Base-by-base conservation (phyloP, 2,113 vertebrate species). In the Heliornis fulica region DNA sequence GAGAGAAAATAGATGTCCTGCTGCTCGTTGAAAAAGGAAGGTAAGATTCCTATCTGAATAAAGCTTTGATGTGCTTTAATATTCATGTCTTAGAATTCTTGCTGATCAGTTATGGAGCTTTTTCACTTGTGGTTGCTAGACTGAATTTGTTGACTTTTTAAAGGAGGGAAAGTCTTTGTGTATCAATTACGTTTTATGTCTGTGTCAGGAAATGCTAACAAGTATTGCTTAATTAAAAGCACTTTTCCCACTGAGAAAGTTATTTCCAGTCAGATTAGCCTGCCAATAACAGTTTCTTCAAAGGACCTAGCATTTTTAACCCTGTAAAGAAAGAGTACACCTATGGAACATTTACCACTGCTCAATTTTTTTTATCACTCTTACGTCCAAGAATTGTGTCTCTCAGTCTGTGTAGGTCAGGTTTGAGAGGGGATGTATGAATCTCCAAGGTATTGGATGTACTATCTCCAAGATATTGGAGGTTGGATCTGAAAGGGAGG, bases 21-120 rank as follows among this genome's bases (percentile, higher is more conserved):
- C 98, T 99, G 57, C 98, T 99, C 20, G 99, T 99, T 89, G 99
- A 99, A 96, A 99, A 98, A 94, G 98, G 99, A 97, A 99, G 99
- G 99, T 99, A 98, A 95, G 84, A 4, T n/a, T 66, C 60, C 63
- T 51, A 61, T 89, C 71, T 84, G 38, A n/a, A 66, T 76, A 79
- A 72, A 77, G 43, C 18, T 93, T 89, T 88, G 41, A 41, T 87
- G 45, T 90, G 21, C 15, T 79, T 84, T 76, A 59, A 22, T 76
- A 61, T 17, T 83, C 59, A 34, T 82, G 40, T 61, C 23, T 61
- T 61, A 34, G 22, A 79, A 61, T 87, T 79, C 38, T 75, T 6
- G 0, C 48, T 82, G 36, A 41, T 87, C 59, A 80, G 9, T 79
- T 31, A 5, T 43, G 23, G 31, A 56, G 61, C 20, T 66, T 89